Conservation (phyloP, 2,797 vertebrate species). For the Cichlasoma orientale region DNA sequence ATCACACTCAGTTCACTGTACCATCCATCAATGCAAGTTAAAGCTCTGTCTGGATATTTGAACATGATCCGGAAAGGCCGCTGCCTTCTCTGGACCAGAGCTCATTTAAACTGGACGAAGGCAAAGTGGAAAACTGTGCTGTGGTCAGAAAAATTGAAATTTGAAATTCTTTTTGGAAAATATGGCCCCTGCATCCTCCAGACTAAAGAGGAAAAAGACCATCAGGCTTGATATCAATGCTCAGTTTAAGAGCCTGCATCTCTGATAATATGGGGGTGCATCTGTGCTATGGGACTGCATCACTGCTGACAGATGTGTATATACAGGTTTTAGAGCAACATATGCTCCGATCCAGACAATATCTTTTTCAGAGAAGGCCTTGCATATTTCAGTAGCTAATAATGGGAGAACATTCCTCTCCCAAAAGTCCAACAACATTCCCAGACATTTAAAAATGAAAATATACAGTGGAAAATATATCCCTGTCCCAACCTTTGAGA, state of each 20-base stretch:
- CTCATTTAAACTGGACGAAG: neutral
- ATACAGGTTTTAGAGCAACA: neutral
- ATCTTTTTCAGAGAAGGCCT: neutral
- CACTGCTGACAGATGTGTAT: neutral
- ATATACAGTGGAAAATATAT: neutral
- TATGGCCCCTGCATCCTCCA: accelerated
- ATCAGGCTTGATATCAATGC: too few species aligned
- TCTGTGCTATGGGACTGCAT: neutral
- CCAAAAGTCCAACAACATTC: neutral
- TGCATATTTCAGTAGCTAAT: neutral
- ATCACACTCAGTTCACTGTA: too few species aligned
- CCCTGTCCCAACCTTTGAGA: neutral
- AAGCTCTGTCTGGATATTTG: too few species aligned
- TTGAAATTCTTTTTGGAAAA: neutral
- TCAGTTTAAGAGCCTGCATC: too few species aligned
- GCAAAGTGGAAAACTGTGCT: neutral
- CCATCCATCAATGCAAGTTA: too few species aligned
- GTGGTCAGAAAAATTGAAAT: neutral
- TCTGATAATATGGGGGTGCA: neutral
- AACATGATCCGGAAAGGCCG: too few species aligned
- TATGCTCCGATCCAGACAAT: neutral
- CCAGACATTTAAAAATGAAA: neutral
- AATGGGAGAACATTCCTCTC: neutral
- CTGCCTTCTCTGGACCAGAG: neutral
- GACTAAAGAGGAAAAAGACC: neutral